Percentiles rank a stretch among this genome's conserved stretches.
phyloP scores from a whole-genome alignment of 1,140 invertebrate genomes.

The Rhopalosiphum padi region DNA sequence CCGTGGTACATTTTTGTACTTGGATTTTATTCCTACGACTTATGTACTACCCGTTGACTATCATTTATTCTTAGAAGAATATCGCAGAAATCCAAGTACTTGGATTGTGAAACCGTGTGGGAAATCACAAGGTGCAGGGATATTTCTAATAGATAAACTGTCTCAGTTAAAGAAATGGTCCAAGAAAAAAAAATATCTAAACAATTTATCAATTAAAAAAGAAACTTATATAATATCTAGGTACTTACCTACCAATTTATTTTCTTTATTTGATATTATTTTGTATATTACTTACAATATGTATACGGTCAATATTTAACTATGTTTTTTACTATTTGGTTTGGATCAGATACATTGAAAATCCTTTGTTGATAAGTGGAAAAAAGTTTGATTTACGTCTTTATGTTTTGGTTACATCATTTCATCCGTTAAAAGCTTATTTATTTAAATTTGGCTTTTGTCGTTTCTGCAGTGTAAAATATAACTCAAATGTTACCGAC shows the following conservation, averaged over 20 bases:
- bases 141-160: slow-evolving; percentile 87
- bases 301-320: no score
- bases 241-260: neutral
- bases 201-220: slow-evolving; percentile 81
- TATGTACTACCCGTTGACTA: slow-evolving; percentile 90
- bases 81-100: slow-evolving; percentile 87
- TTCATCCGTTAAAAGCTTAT: slow-evolving; percentile 80
- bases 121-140: slow-evolving; percentile 87
- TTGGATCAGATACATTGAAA: slow-evolving; percentile 74
- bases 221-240: slow-evolving; percentile 89
- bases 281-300: neutral
- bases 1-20: slow-evolving; percentile 71
- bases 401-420: slow-evolving; percentile 85
- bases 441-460: slow-evolving; percentile 80
- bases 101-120: slow-evolving; percentile 98
- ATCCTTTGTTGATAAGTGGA: slow-evolving; percentile 84
- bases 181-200: slow-evolving; percentile 77
- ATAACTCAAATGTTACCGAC: slow-evolving; percentile 72
- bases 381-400: slow-evolving; percentile 87
- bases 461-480: slow-evolving; percentile 84
- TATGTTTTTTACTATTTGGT: neutral
- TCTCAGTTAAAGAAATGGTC: slow-evolving; percentile 90
- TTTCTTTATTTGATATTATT: neutral
- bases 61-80: slow-evolving; percentile 95
- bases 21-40: slow-evolving; percentile 91